Evolutionary conservation across 2,113 vertebrate genomes (phyloP).

Genomic region (Channa maculata): DNA sequence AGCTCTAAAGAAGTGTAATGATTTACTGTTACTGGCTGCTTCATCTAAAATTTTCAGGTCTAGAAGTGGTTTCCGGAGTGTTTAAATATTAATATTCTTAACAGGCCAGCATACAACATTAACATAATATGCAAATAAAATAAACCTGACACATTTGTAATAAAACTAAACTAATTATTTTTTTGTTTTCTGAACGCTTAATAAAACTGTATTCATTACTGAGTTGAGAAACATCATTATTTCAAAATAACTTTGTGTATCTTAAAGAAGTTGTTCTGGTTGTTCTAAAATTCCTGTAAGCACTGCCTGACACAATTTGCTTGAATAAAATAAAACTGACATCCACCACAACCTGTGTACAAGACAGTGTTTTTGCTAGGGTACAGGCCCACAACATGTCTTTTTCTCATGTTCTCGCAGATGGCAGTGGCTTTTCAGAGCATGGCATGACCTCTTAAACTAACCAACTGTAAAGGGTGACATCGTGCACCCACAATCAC

Average conservation of each 20-base stretch:
- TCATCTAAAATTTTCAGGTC: not conserved
- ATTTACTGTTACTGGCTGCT: conserved; percentile 9
- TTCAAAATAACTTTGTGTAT: too few species aligned
- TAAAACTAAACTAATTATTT: not conserved
- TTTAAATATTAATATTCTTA: not conserved
- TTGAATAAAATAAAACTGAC: conserved; percentile 15
- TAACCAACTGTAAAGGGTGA: conserved; percentile 59
- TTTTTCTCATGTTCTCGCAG: conserved; percentile 15
- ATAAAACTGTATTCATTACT: not conserved
- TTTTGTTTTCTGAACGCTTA: not conserved
- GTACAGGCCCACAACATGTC: conserved; percentile 21
- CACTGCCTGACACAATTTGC: not conserved
- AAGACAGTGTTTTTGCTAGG: conserved; percentile 6
- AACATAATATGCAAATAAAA: not conserved
- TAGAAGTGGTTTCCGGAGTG: too few species aligned
- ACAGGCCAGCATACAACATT: not conserved
- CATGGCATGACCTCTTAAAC: conserved; percentile 63
- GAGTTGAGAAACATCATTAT: not conserved
- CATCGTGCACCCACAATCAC: conserved; percentile 49
- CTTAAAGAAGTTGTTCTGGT: not conserved
- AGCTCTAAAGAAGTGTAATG: conserved; percentile 4
- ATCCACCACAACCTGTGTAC: conserved; percentile 23
- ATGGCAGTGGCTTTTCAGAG: conserved; percentile 40
- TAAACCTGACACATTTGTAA: not conserved
- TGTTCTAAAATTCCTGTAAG: not conserved